A percentile compares a stretch with the other conserved stretches of the same genome.
Conservation (phyloP, 2,797 vertebrate genomes). For the Kryptolebias ocellatus region DNA sequence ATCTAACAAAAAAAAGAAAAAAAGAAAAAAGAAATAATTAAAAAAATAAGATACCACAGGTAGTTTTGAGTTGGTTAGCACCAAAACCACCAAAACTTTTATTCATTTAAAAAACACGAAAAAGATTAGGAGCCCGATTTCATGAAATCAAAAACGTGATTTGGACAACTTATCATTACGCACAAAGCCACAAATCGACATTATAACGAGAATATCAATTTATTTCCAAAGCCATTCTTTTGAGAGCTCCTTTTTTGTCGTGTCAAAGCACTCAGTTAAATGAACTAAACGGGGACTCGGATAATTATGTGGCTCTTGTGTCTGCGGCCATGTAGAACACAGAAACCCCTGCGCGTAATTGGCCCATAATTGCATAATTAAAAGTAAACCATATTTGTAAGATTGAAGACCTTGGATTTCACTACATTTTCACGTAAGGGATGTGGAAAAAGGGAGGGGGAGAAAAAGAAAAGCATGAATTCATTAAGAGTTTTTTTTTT, state of each 20-base stretch:
- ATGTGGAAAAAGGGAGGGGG: background rate
- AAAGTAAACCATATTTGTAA: constrained; percentile 19
- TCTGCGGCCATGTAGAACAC: constrained; percentile 2
- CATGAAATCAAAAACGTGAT: background rate
- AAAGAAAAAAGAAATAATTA: background rate
- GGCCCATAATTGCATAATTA: constrained; percentile 32
- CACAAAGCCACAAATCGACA: too few species aligned
- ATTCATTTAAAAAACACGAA: too few species aligned
- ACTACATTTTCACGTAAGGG: background rate
- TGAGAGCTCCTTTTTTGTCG: background rate
- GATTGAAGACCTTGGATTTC: background rate
- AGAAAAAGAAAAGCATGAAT: constrained; percentile 18
- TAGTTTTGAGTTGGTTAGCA: background rate
- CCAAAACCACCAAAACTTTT: background rate
- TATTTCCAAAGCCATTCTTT: background rate
- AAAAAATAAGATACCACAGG: background rate
- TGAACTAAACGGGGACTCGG: background rate
- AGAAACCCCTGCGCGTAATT: background rate
- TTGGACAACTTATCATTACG: background rate
- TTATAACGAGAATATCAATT: background rate
- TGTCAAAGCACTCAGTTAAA: background rate
- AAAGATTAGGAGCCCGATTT: background rate
- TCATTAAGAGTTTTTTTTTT: constrained; percentile 15
- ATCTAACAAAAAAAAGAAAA: background rate
- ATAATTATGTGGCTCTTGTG: background rate